Base-by-base conservation (phyloP, 2,797 vertebrate genomes). In the Notoglanidium macrostoma region DNA sequence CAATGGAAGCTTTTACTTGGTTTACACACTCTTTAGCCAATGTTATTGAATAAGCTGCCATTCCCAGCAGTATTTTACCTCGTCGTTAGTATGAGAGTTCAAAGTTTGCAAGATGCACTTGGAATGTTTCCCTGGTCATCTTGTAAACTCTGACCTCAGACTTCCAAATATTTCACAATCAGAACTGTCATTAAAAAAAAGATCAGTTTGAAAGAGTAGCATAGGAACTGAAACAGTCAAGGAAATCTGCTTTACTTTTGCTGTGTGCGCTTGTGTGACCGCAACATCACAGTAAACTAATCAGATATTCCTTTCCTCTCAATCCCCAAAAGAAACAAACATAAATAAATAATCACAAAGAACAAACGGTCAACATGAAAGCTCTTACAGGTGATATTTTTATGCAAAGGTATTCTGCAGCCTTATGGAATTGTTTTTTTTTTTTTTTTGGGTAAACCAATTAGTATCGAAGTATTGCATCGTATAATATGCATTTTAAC, bases 61-160 rank as follows among this genome's bases (percentile, higher is more conserved):
- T 98, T 98, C 94, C 96, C 96, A 98, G 97, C 96, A 98, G 95
- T 97, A 97, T 98, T 98, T 98, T 97, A 97, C 96, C 96, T 96
- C 96, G 93, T 92, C 95, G 97, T 98, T 98, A 98, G 97, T 98
- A 97, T 91, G 92, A 90, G 94, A 97, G 97, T 95, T 97, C 97
- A 98, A 96, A 97, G 97, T 97, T 96, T 97, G 96, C 96, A 98
- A 97, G 97, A 97, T 96, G 97, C 95, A 94, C 95, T 96, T 96
- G 96, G 97, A 97, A 93, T 85, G 76, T 78, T 49, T 96, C 96
- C 96, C 95, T 97, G 96, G 96, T 95, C 97, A 96, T 95, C 96
- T 97, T 98, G 95, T 97, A 97, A 97, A 98, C 97, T 96, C 96
- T 97, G 96, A 98, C 95, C 96, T 96, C 90, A 72, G 84, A 92